Evolutionary conservation across 2,888 invertebrate species (phyloP).

Genomic region (Corythucha ciliata): DNA sequence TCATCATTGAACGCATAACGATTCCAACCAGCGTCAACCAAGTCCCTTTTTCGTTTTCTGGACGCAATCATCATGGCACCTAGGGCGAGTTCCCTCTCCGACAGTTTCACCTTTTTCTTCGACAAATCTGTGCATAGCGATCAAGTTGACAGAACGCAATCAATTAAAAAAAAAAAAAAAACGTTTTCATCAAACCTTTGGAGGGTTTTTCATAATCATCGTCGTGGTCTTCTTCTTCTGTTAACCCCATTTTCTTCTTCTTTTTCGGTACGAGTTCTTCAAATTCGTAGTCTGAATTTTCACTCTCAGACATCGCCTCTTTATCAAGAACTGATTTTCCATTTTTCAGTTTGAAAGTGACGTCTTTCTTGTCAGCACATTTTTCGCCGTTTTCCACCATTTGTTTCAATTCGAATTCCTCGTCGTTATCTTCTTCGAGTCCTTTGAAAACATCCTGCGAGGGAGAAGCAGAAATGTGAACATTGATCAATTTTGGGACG

Average conservation of each 20-base stretch:
- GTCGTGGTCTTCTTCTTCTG: conserved; percentile 32
- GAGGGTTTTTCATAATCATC: conserved; percentile 62
- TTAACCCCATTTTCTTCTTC: conserved; percentile 22
- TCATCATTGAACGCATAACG: conserved; percentile 86
- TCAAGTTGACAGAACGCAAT: neutral
- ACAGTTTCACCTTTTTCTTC: conserved; percentile 55
- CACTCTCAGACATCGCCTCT: conserved; percentile 43
- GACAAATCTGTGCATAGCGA: conserved; percentile 37
- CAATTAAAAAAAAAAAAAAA: conserved; percentile 6
- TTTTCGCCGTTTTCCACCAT: too few species aligned
- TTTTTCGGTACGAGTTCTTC: conserved; percentile 39
- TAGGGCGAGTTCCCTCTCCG: conserved; percentile 80
- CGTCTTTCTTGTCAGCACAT: conserved; percentile 62
- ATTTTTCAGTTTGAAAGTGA: conserved; percentile 34
- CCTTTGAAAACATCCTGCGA: conserved; percentile 45
- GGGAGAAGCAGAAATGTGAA: neutral
- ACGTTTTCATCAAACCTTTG: conserved; percentile 41
- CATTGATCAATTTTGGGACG: too few species aligned
- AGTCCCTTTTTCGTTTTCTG: conserved; percentile 79
- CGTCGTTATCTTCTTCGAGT: conserved; percentile 71
- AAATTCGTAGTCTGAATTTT: conserved; percentile 44
- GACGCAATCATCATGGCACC: conserved; percentile 86
- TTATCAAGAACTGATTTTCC: conserved; percentile 46
- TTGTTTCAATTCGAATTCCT: conserved; percentile 75
- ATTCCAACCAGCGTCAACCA: conserved; percentile 87